Evolutionary conservation across 2,797 vertebrate species (phyloP).

Genomic region (Notolabrus celidotus): DNA sequence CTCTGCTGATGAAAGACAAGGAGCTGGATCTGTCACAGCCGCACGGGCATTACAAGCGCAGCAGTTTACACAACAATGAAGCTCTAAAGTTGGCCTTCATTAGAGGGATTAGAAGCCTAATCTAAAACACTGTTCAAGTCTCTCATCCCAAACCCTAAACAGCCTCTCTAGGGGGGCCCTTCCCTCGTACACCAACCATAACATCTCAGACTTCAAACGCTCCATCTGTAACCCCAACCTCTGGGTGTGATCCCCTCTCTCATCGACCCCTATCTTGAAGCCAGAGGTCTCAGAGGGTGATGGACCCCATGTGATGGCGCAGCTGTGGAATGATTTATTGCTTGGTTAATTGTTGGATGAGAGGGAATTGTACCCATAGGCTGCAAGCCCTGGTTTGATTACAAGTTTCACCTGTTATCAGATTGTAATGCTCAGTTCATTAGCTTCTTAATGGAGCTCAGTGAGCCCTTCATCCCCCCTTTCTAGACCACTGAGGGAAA

Average conservation of each 20-base stretch:
- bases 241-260: conserved; percentile 68
- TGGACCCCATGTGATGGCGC: conserved; percentile 71
- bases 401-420: conserved; percentile 73
- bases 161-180: conserved; percentile 58
- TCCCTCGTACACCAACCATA: conserved; percentile 63
- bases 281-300: conserved; percentile 49
- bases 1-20: conserved; percentile 76
- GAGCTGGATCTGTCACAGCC: conserved; percentile 67
- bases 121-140: conserved; percentile 72
- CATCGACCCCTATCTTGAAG: conserved; percentile 60
- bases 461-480: neutral
- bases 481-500: conserved; percentile 30
- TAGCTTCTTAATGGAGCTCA: conserved; percentile 61
- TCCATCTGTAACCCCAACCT: conserved; percentile 78
- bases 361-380: conserved; percentile 63
- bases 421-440: conserved; percentile 68
- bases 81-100: conserved; percentile 71
- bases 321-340: conserved; percentile 79
- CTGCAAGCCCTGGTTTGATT: conserved; percentile 64
- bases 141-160: conserved; percentile 74
- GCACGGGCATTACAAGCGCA: conserved; percentile 51
- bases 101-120: conserved; percentile 77
- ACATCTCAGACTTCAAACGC: conserved; percentile 79
- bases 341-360: conserved; percentile 77
- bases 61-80: conserved; percentile 74